Percentiles rank a stretch among this genome's conserved stretches.
These are phyloP conservation scores for Neosilurus hyrtlii DNA, from an alignment of 2,797 vertebrate genomes.

Conservation along the genomic window DNA sequence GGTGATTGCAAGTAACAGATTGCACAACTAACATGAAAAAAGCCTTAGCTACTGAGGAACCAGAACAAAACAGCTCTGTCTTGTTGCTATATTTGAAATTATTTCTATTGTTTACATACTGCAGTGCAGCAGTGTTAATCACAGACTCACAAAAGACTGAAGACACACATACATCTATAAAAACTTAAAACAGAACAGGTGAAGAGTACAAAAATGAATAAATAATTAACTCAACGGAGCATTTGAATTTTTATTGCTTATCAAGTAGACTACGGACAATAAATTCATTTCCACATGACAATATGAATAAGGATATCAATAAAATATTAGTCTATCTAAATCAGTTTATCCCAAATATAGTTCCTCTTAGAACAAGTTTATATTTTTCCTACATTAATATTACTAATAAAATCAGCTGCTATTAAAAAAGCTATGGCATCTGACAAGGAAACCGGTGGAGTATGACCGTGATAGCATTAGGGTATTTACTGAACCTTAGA, in stretches of 20 bases:
- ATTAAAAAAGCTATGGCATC: not conserved
- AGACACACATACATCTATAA: not conserved
- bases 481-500: too few species aligned
- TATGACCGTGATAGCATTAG: not conserved
- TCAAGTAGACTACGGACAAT: not conserved
- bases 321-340: not conserved
- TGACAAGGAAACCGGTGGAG: not conserved
- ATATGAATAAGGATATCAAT: too few species aligned
- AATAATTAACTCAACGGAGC: not conserved
- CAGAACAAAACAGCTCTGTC: not conserved
- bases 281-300: too few species aligned
- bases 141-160: not conserved
- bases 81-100: not conserved
- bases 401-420: not conserved
- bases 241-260: not conserved
- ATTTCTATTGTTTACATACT: not conserved
- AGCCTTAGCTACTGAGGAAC: not conserved
- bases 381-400: not conserved
- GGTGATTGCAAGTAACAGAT: slow-evolving; percentile 27
- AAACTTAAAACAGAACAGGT: not conserved
- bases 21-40: not conserved
- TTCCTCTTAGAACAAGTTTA: not conserved
- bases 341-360: not conserved
- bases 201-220: not conserved
- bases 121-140: not conserved